A percentile compares a stretch with the other conserved stretches of the same genome.
phyloP scores from a whole-genome alignment of 2,113 vertebrate genomes.

The Myocastor coypus region DNA sequence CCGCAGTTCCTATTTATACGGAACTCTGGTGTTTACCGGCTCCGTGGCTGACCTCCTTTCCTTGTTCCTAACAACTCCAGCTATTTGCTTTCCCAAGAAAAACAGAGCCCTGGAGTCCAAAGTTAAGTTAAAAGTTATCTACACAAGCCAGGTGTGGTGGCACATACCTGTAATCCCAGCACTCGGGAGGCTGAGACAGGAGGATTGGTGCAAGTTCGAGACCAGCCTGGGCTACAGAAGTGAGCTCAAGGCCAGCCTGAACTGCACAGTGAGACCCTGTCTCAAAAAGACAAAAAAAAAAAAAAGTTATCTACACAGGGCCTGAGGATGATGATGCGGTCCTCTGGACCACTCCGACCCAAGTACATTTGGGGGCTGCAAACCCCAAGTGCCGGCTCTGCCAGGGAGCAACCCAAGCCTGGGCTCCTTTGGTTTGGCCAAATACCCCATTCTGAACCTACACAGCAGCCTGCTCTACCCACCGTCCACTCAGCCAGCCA shows the following conservation, averaged over 20 bases:
- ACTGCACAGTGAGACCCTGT: too few relatives aligned
- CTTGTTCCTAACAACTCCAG: background rate
- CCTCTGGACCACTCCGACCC: background rate
- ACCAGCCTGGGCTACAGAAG: too few relatives aligned
- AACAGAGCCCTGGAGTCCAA: background rate
- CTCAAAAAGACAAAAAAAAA: too few relatives aligned
- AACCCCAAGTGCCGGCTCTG: background rate
- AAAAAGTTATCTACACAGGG: background rate
- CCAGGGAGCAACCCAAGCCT: background rate
- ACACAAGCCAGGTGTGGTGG: too few relatives aligned
- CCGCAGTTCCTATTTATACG: fast-evolving
- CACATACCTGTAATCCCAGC: too few relatives aligned
- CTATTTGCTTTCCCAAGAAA: background rate
- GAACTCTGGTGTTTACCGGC: background rate
- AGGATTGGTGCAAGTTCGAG: too few relatives aligned
- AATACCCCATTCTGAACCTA: background rate
- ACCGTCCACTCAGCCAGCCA: background rate
- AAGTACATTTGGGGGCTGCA: background rate
- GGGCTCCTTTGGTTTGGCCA: background rate
- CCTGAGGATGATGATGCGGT: background rate
- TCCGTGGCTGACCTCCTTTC: background rate
- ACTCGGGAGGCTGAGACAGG: too few relatives aligned
- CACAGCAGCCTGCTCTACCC: background rate
- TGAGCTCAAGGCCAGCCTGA: too few relatives aligned
- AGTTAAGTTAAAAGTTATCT: background rate